These are phyloP conservation scores for Microtus montanus DNA, from an alignment of 2,113 vertebrate genomes.

Conservation along the genomic window DNA sequence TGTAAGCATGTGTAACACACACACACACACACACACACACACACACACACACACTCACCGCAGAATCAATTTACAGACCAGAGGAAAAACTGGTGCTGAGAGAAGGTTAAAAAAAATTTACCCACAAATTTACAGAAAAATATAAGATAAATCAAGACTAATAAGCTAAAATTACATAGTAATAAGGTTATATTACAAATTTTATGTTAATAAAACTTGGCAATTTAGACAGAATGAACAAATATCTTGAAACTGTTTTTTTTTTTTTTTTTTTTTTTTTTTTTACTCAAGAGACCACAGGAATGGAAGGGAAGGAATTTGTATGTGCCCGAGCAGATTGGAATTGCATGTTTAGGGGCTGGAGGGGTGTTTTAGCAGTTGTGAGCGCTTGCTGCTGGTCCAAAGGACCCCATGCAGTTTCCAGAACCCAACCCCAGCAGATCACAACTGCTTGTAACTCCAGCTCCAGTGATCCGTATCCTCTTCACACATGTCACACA, in stretches of 20 bases:
- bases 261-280: background rate
- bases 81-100: background rate
- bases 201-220: background rate
- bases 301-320: background rate
- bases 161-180: background rate
- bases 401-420: background rate
- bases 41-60: background rate
- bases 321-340: background rate
- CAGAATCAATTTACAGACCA: background rate
- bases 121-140: background rate
- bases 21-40: background rate
- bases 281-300: background rate
- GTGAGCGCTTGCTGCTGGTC: background rate
- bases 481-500: background rate
- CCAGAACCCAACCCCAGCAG: background rate
- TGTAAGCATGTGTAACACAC: background rate
- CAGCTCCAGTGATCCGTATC: background rate
- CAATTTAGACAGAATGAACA: background rate
- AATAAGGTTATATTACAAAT: background rate
- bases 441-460: background rate
- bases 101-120: constrained; percentile 1
- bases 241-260: background rate
- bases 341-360: background rate
- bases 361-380: background rate
- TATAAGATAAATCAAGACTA: background rate